Evolutionary conservation across 2,888 invertebrate species (phyloP).

Genomic region (Eupithecia subfuscata): DNA sequence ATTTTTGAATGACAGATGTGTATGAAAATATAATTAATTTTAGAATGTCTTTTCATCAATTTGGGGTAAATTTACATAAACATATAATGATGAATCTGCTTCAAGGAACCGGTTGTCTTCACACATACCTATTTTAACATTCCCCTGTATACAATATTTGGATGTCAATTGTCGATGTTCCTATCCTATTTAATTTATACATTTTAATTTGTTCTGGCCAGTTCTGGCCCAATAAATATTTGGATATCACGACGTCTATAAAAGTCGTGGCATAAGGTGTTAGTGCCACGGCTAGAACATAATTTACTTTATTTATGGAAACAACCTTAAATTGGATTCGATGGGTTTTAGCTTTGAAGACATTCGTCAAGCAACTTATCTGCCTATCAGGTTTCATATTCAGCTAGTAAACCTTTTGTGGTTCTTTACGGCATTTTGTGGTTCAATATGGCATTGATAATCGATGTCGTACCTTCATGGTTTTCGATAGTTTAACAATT

Average conservation of each 20-base stretch:
- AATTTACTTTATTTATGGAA: conserved; percentile 59
- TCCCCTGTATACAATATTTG: conserved; percentile 64
- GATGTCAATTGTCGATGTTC: conserved; percentile 57
- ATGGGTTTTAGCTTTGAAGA: conserved; percentile 44
- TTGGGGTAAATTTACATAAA: neutral
- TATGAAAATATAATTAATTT: neutral
- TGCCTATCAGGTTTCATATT: conserved; percentile 33
- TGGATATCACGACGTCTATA: conserved; percentile 63
- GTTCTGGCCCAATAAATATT: conserved; percentile 69
- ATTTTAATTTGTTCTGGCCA: conserved; percentile 68
- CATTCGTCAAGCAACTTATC: conserved; percentile 35
- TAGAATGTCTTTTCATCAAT: neutral
- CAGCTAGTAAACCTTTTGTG: conserved; percentile 17
- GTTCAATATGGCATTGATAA: neutral
- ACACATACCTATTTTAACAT: neutral
- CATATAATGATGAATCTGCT: neutral
- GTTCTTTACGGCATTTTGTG: neutral
- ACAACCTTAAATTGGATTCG: conserved; percentile 55
- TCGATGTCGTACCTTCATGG: neutral
- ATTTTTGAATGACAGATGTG: too few relatives aligned
- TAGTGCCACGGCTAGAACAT: conserved; percentile 54
- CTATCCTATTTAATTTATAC: conserved; percentile 65
- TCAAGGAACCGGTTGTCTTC: neutral
- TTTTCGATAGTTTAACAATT: neutral
- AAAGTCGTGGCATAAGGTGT: conserved; percentile 66